Base-by-base conservation (phyloP, 2,888 invertebrate species). In the Athalia circularis region DNA sequence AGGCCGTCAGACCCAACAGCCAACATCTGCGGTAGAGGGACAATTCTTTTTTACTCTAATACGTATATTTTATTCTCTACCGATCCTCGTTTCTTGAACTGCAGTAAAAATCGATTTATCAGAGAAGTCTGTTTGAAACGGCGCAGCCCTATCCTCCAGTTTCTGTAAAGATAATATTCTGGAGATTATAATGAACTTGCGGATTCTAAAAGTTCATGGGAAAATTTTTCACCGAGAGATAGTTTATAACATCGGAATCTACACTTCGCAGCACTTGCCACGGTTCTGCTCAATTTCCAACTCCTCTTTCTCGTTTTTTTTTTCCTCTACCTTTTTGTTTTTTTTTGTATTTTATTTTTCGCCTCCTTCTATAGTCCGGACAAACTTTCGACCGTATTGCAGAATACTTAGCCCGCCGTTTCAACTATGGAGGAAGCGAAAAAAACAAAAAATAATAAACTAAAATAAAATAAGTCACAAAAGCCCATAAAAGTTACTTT, bases 111-210 rank as follows among this genome's bases (percentile, higher is more conserved):
- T 29, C 4, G 52, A 54, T 29, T 54, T 59, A 68, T 68, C 15
- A 54, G 9, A 11, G 68, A 68, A 54, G 15, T 54, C 54, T 52
- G 68, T 68, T 54, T 29, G 8, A 29, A 29, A 29, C 29, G 29
- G 29, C 29, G 29, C 29, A 29, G 29, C 29, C 1, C 29, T 29
- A 29, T 29, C 0, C 0, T 29, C 29, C 29, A 29, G 29, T 29
- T 29, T 29, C 29, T 29, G 15, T 54, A 9, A 29, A 54, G 54
- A 29, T 52, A 68, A 52, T 68, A 43, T 43, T 68, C 68, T 11
- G 5, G 11, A 43, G 68, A 68, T 68, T 68, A 29, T 29, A 68
- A 68, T 68, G 68, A 68, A 68, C 68, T 68, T 3, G 9, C 52
- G 54, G 68, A 68, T 68, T 68, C 11, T 54, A 50, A n/a, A 68